Evolutionary conservation across 1,140 invertebrate species (phyloP).

Genomic region (Saccostrea cuccullata): DNA sequence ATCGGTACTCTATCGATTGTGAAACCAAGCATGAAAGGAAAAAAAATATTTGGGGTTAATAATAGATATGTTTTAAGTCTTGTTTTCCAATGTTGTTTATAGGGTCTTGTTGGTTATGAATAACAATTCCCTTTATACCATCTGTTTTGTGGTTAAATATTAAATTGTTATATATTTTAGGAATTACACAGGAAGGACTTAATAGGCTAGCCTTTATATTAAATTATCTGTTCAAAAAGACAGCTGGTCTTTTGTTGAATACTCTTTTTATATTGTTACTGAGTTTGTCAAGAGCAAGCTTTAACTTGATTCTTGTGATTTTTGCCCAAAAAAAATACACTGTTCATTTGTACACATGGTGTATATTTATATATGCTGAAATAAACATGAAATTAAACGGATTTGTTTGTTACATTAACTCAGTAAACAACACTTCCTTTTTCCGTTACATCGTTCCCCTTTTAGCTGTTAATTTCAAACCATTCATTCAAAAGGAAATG

Average conservation of each 20-base stretch:
- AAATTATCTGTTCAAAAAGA: background rate
- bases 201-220: background rate
- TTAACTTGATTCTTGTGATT: constrained; percentile 17
- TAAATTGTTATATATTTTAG: background rate
- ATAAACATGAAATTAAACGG: background rate
- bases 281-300: background rate
- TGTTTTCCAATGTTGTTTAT: too few species aligned
- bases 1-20: too few species aligned
- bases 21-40: too few species aligned
- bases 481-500: background rate
- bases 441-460: background rate
- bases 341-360: constrained; percentile 12
- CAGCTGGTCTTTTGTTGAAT: background rate
- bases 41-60: too few species aligned
- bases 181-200: background rate
- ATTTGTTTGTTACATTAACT: background rate
- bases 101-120: too few species aligned
- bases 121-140: too few species aligned
- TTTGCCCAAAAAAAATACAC: background rate
- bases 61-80: too few species aligned
- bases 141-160: background rate
- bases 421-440: background rate
- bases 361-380: constrained; percentile 9
- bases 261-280: background rate
- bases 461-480: background rate